Evolutionary conservation across 2,113 vertebrate genomes (phyloP).

Genomic region (Vulpes lagopus): DNA sequence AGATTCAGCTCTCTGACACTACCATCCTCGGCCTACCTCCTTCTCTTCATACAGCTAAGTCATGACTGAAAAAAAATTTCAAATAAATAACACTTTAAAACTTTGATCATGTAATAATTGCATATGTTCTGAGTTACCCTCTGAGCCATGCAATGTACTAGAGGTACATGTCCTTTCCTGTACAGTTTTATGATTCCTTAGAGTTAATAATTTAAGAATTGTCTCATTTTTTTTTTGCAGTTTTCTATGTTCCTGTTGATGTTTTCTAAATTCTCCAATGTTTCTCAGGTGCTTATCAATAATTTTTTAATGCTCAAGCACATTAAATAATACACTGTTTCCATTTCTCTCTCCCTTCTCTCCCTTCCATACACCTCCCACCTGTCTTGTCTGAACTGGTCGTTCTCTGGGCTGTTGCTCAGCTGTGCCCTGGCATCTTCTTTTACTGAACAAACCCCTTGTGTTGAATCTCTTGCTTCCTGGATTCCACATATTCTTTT

Average conservation of each 20-base stretch:
- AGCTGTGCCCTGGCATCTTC: not conserved
- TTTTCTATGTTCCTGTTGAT: not conserved
- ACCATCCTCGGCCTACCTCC: not conserved
- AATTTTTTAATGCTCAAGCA: not conserved
- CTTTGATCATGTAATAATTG: not conserved
- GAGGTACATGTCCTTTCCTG: not conserved
- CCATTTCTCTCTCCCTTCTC: not conserved
- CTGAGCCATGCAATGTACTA: not conserved
- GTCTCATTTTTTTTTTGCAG: not conserved
- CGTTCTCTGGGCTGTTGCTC: not conserved
- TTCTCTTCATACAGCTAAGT: not conserved
- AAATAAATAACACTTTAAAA: not conserved
- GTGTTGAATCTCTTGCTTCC: not conserved
- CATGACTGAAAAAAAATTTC: not conserved
- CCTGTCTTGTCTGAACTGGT: not conserved
- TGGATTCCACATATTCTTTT: not conserved
- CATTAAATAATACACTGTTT: not conserved
- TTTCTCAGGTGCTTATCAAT: not conserved
- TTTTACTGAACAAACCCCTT: not conserved
- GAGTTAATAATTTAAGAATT: not conserved
- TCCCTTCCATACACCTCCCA: not conserved
- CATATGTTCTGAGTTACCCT: not conserved
- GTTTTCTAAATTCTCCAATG: conserved; percentile 29
- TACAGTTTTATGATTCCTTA: not conserved
- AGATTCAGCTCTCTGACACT: not conserved